Evolutionary conservation across 1,140 invertebrate species (phyloP), one percentile per base, ranked within the genome.

Genomic region (Cydia fagiglandana): DNA sequence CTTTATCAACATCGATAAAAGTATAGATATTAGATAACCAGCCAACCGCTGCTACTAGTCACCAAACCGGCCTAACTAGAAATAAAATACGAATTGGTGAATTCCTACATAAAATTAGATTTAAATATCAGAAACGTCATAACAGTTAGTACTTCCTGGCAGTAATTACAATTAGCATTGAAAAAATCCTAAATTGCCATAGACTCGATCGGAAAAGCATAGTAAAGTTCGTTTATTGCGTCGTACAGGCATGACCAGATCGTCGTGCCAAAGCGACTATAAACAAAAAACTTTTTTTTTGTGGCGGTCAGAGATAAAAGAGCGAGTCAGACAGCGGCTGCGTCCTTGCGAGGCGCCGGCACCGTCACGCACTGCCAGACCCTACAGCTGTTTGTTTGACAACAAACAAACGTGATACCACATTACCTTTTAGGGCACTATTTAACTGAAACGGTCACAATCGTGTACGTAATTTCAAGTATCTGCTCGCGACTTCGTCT

Each of bases 371-470:
- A 79, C 73, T 79, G 77, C 68, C 80, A 78, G 75, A 79, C 74
- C 77, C 77, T 50, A 78, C 80, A 83, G 78, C 80, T 81, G 83
- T 83, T 84, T 86, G 82, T 87, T 86, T 86, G 80, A 84, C 80
- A 86, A 86, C 84, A 86, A 86, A 81, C 81, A 53, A 15, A 17
- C 66, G n/a, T 70, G 66, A 70, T 70, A 70, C 20, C 30, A 68
- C 64, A 68, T 68, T 38, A 68, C 64, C 64, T 68, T 34, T 38
- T 68, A 38, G 15, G 64, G 20, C 4, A 34, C 15, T 56, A 56
- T 56, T 56, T 56, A 7, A 17, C 53, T 56, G 53, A 17, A 56
- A 56, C 53, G 53, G 53, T 56, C 53, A n/a, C 7, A 6, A n/a
- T 56, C 15, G 53, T 56, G 15, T 17, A 17, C 15, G 53, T 56